These are phyloP conservation scores for Arizona elegans DNA, from an alignment of 2,113 vertebrate species.

Conservation along the genomic window DNA sequence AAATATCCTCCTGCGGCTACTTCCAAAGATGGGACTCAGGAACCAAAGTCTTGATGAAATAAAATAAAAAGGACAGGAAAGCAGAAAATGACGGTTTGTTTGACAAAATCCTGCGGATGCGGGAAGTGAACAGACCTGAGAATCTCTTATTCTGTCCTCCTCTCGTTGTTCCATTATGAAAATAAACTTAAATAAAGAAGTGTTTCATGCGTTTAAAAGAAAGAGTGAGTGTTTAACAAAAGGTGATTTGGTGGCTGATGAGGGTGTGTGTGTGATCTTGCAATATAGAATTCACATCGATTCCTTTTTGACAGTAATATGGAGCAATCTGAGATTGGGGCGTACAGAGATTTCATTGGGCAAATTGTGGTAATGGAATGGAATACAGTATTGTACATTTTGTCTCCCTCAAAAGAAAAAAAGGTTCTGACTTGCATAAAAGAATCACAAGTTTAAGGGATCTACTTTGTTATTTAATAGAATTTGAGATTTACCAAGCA, in stretches of 20 bases:
- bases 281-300: not conserved
- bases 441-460: not conserved
- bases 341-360: not conserved
- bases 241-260: not conserved
- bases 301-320: not conserved
- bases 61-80: not conserved
- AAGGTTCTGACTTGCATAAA: not conserved
- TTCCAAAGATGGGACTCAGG: not conserved
- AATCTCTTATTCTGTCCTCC: not conserved
- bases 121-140: not conserved
- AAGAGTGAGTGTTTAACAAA: not conserved
- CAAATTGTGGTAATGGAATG: not conserved
- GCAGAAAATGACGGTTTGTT: not conserved
- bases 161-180: not conserved
- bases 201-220: not conserved
- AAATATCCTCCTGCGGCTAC: not conserved
- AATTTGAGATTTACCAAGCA: not conserved
- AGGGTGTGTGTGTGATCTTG: not conserved
- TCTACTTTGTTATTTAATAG: not conserved
- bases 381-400: not conserved
- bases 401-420: not conserved
- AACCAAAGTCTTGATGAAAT: not conserved
- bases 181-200: not conserved
- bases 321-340: not conserved
- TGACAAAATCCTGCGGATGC: not conserved